Base-by-base conservation (phyloP, 2,113 vertebrate species). In the Meleagris gallopavo region DNA sequence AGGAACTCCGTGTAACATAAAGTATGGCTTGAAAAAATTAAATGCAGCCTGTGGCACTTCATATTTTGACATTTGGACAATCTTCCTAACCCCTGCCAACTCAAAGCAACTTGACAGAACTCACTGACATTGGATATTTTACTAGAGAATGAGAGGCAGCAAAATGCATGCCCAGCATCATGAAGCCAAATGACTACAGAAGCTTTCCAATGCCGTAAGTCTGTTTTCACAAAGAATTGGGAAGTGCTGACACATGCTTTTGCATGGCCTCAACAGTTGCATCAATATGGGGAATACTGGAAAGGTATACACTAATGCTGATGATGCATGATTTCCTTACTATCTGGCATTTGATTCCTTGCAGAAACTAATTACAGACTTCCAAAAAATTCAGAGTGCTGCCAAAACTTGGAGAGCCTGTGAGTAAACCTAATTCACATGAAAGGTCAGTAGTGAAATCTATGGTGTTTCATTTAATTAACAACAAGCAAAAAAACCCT, bases 371-470 rank as follows among this genome's bases (percentile, higher is more conserved):
- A 40, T 38, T 21, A 61, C 32, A 46, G 40, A 86, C 43, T 75
- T 46, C 36, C 62, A 84, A 87, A 93, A 69, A 41, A 38, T 0
- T 14, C 4, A 87, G 27, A 89, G 36, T 8, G 48, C 32, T 83
- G 87, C 64, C 89, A 94, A 76, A 92, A 60, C 14, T 30, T 58
- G 21, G 21, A 74, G 55, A 79, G 64, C 14, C 55, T 7, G 1
- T 30, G 66, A 85, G 58, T 24, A 77, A 91, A 91, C 43, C 43
- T 43, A 64, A 89, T 32, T 34, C 82, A 67, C 64, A 46, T 18
- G 11, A 87, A 90, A 94, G 67, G 83, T 87, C 89, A 89, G 48
- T 64, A 80, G 67, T 48, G 64, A 88, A 77, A 93, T 74, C 46
- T 8, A 34, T 50, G 1, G 10, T 27, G 71, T 50, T 94, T 60